Percentiles rank a stretch among this genome's conserved stretches.
phyloP scores from a whole-genome alignment of 1,140 invertebrate species.

The Lasaia peninsularis region DNA sequence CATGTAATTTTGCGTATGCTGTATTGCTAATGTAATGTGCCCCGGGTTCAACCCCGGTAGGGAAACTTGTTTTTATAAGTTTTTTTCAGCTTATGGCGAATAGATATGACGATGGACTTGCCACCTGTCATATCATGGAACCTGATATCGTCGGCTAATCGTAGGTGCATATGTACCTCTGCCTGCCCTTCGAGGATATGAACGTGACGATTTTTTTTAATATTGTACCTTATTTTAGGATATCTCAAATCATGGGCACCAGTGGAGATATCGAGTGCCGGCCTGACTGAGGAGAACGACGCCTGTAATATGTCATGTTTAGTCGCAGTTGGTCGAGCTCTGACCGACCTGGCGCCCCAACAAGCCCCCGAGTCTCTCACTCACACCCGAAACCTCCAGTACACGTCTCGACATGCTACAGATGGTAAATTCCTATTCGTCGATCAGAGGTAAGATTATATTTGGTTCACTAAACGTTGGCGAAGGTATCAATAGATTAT shows the following conservation, averaged over 20 bases:
- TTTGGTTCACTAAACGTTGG: neutral
- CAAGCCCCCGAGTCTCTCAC: constrained; percentile 54
- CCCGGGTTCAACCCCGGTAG: too few species aligned
- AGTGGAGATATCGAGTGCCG: constrained; percentile 84
- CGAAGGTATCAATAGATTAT: too few species aligned
- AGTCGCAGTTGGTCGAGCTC: constrained; percentile 9
- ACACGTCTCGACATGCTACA: constrained; percentile 91
- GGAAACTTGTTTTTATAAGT: too few species aligned
- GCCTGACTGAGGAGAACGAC: constrained; percentile 8
- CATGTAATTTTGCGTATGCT: too few species aligned
- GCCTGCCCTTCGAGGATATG: too few species aligned
- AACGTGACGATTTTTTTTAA: too few species aligned
- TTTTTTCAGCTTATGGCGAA: too few species aligned
- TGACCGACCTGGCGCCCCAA: neutral
- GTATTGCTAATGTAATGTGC: too few species aligned
- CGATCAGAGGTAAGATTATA: constrained; percentile 85
- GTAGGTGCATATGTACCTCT: too few species aligned
- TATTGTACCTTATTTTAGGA: constrained; percentile 66
- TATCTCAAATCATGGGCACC: constrained; percentile 95
- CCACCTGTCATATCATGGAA: too few species aligned
- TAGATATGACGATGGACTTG: too few species aligned
- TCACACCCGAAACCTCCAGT: constrained; percentile 80
- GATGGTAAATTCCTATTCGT: constrained; percentile 98
- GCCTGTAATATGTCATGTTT: constrained; percentile 11
- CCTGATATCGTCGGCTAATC: too few species aligned